These are phyloP conservation scores for Siniperca undulata DNA, from an alignment of 2,797 vertebrate genomes.

Conservation along the genomic window DNA sequence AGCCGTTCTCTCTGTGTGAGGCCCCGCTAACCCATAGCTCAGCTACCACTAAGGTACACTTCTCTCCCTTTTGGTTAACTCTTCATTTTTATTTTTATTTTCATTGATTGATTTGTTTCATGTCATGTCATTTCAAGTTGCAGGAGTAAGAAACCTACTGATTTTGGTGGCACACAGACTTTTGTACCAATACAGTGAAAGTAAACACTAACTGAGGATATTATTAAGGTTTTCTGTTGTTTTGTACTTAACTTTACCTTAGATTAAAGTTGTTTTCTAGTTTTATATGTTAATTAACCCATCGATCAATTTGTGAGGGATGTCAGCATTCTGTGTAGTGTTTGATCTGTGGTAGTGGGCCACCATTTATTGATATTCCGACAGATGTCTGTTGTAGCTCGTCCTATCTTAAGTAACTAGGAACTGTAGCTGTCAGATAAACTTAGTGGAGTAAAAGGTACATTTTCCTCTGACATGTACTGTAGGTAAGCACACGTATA, in stretches of 20 bases:
- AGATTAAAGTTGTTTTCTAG: background rate
- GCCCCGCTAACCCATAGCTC: conserved; percentile 22
- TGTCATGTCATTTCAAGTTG: background rate
- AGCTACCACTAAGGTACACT: conserved; percentile 78
- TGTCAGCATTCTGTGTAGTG: background rate
- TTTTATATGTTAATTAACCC: background rate
- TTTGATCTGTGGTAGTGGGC: background rate
- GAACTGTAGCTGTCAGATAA: no score
- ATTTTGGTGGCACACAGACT: background rate
- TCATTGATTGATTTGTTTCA: background rate
- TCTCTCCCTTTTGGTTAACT: background rate
- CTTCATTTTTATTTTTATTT: background rate
- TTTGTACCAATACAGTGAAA: background rate
- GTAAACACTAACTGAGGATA: background rate
- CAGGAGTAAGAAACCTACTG: background rate
- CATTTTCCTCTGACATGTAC: background rate
- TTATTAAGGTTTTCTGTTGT: background rate
- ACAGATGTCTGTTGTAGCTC: background rate
- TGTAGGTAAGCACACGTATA: background rate
- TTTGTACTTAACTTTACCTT: background rate
- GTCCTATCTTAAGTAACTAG: no score
- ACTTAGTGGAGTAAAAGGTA: background rate
- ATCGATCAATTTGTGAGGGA: background rate
- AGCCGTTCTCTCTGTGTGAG: conserved; percentile 87
- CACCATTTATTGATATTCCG: background rate